Conservation (phyloP, 1,140 invertebrate species). For the Aphidius ervi region DNA sequence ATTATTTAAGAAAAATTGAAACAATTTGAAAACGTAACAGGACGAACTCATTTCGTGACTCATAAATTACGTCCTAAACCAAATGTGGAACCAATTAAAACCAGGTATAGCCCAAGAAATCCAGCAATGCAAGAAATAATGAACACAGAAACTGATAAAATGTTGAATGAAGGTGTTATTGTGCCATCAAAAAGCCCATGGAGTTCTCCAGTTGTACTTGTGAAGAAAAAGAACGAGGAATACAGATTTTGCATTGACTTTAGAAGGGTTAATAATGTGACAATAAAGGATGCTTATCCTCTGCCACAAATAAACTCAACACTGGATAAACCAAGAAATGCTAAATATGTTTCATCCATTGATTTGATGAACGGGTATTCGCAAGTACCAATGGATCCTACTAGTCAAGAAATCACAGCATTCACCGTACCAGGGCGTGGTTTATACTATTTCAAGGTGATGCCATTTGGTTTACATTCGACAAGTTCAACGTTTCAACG, state of each 20-base stretch:
- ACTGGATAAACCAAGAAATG: conserved; percentile 36
- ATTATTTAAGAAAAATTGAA: neutral
- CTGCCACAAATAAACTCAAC: conserved; percentile 49
- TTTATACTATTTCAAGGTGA: conserved; percentile 25
- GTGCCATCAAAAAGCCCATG: conserved; percentile 28
- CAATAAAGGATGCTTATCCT: conserved; percentile 43
- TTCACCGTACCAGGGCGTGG: conserved; percentile 33
- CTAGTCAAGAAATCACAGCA: conserved; percentile 39
- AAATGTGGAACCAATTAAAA: conserved; percentile 31
- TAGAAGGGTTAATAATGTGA: conserved; percentile 30
- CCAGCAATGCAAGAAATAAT: conserved; percentile 14
- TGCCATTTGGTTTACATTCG: conserved; percentile 30
- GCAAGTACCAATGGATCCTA: conserved; percentile 41
- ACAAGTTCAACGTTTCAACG: conserved; percentile 35
- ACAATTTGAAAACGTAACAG: neutral
- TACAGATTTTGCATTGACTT: conserved; percentile 30
- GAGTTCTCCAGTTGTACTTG: conserved; percentile 26
- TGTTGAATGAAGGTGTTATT: conserved; percentile 32
- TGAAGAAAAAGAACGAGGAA: conserved; percentile 29
- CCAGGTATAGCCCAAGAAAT: conserved; percentile 30
- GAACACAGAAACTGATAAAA: conserved; percentile 17
- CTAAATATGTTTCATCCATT: conserved; percentile 41
- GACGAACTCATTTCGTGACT: neutral
- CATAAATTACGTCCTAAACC: conserved; percentile 35
- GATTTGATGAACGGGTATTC: conserved; percentile 49